Evolutionary conservation across 2,797 vertebrate species (phyloP), one percentile per base, ranked within the genome.

Genomic region (Poecilia wingei): DNA sequence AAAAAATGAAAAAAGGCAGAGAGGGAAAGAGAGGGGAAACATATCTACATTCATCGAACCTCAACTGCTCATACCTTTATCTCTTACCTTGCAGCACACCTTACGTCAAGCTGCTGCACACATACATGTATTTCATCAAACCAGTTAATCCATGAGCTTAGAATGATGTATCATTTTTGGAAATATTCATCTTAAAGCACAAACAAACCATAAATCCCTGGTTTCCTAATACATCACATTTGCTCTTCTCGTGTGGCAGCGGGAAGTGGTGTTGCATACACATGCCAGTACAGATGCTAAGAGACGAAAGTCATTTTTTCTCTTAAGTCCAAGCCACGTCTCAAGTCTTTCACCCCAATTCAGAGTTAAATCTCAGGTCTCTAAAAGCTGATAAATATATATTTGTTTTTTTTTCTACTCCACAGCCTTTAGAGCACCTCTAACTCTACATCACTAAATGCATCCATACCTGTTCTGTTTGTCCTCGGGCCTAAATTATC

Each of bases 161-260:
- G 75, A 75, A 79, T 87, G 76, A 92, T 87, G 83, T 82, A 90
- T 89, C 72, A 68, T 66, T 69, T 12, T 43, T 49, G 28, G 41
- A 28, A 41, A 9, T 79, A 87, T 87, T 74, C 75, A 83, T 85
- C 82, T 82, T 45, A 22, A 10, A 16, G 33, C 57, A 75, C n/a
- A 2, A 33, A 18, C 72, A 33, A 75, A 74, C 33, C 33, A 39
- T 66, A 66, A 18, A 39, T 87, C 66, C 46, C 53, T 49, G 71
- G 68, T 76, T 71, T 86, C 45, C 71, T 78, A 84, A 85, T 73
- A 57, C 49, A 81, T 36, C 68, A 83, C 73, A 82, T 86, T 75
- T 81, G 85, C 76, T 79, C 33, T 78, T 76, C 33, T 79, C 9
- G 20, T 73, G 57, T 71, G 10, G 53, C 64, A 68, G 46, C 49